Conservation (phyloP, 2,888 invertebrate species). For the Gari tellinella region DNA sequence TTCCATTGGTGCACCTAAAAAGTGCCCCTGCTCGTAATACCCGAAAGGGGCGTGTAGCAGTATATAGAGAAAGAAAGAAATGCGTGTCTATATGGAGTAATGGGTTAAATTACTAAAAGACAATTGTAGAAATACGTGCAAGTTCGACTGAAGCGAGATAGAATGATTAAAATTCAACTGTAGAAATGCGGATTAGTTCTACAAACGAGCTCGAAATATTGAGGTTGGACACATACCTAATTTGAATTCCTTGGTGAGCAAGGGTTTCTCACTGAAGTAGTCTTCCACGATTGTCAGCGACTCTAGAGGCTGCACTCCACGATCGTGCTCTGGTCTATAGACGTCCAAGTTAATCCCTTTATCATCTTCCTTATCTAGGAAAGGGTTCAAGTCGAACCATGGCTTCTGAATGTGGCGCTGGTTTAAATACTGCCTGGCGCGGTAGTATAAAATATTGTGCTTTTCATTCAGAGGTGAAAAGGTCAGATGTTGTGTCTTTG, state of each 20-base stretch:
- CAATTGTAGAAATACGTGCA: not conserved
- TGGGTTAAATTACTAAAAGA: too few species aligned
- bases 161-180: too few species aligned
- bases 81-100: too few species aligned
- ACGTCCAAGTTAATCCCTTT: slow-evolving; percentile 33
- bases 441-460: slow-evolving; percentile 53
- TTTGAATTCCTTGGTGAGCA: slow-evolving; percentile 41
- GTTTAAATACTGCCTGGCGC: slow-evolving; percentile 36
- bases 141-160: too few species aligned
- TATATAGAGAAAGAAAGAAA: too few species aligned
- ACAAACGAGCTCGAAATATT: not conserved
- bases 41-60: too few species aligned
- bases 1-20: too few species aligned
- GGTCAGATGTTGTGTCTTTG: slow-evolving; percentile 36
- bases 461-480: slow-evolving; percentile 53
- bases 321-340: slow-evolving; percentile 34
- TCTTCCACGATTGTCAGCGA: slow-evolving; percentile 52
- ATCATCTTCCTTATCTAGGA: slow-evolving; percentile 36
- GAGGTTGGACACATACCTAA: slow-evolving; percentile 50
- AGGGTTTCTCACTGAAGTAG: slow-evolving; percentile 45
- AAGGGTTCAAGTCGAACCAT: slow-evolving; percentile 59
- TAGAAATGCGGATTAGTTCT: too few species aligned
- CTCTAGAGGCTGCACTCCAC: slow-evolving; percentile 30
- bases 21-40: too few species aligned
- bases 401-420: slow-evolving; percentile 53